Evolutionary conservation across 2,797 vertebrate species (phyloP).

Genomic region (Mergus octosetaceus): DNA sequence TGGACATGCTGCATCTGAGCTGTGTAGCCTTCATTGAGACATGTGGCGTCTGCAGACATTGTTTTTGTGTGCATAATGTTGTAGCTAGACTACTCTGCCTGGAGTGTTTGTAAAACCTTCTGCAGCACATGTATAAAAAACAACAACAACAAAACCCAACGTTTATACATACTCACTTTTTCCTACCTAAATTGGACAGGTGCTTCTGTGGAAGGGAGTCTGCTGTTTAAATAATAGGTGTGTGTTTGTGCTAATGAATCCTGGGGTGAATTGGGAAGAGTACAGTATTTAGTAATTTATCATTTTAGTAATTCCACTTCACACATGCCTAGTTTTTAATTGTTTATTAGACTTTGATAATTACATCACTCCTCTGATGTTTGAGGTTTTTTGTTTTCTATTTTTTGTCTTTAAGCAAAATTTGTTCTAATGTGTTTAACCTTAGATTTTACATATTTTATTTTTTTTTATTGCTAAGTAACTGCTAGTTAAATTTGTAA

Average conservation of each 20-base stretch:
- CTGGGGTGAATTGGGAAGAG: conserved; percentile 46
- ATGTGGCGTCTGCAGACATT: not conserved
- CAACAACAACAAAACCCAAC: not conserved
- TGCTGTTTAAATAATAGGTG: conserved; percentile 1
- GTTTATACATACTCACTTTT: not conserved
- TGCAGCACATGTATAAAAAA: not conserved
- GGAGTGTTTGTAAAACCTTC: not conserved
- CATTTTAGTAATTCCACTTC: conserved; percentile 18
- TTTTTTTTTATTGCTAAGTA: not conserved
- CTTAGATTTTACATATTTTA: not conserved
- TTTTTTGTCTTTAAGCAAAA: not conserved
- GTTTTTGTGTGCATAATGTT: not conserved
- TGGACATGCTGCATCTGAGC: fast-evolving
- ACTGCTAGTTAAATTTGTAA: not conserved
- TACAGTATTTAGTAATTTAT: conserved; percentile 1
- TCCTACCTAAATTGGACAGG: not conserved
- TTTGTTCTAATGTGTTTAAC: not conserved
- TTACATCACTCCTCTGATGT: not conserved
- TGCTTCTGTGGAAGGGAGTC: not conserved
- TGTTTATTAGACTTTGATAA: not conserved
- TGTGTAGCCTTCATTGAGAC: not conserved
- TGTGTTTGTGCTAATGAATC: conserved; percentile 38
- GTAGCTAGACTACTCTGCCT: not conserved
- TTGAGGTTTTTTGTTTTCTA: not conserved
- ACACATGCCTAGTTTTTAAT: not conserved